Conservation (phyloP, 2,888 invertebrate genomes). For the Cerastis rubricosa region DNA sequence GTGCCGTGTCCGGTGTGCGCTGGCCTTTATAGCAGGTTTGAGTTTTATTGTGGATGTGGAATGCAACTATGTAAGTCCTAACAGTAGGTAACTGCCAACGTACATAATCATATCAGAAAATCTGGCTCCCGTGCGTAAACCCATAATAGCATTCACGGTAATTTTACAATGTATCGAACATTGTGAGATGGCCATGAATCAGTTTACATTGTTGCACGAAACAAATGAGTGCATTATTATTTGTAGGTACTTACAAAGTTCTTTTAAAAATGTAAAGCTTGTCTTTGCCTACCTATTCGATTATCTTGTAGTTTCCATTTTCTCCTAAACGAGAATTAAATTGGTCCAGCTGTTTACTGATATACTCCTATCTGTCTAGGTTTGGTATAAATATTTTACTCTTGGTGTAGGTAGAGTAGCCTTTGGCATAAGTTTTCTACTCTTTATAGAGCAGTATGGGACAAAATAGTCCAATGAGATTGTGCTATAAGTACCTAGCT, state of each 20-base stretch:
- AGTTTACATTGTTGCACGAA: slow-evolving; percentile 26
- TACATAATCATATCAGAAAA: slow-evolving; percentile 19
- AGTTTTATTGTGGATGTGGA: not conserved
- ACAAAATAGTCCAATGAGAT: not conserved
- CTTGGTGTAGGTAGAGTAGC: too few species aligned
- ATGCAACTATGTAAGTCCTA: not conserved
- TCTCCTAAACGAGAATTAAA: too few species aligned
- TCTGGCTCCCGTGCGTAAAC: slow-evolving; percentile 16
- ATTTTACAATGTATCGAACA: slow-evolving; percentile 18
- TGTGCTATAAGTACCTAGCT: not conserved
- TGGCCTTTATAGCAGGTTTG: not conserved
- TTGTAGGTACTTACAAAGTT: not conserved
- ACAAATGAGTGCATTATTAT: slow-evolving; percentile 2
- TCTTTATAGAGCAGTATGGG: not conserved
- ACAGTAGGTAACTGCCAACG: not conserved
- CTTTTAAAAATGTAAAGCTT: not conserved
- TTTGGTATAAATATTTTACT: too few species aligned
- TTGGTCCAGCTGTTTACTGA: not conserved
- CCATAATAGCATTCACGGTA: slow-evolving; percentile 22
- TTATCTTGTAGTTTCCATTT: not conserved
- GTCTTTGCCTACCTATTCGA: not conserved
- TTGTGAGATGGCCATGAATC: slow-evolving; percentile 34
- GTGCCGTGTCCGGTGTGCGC: too few species aligned
- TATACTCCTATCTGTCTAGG: not conserved
- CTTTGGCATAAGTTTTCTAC: too few species aligned